Conservation (phyloP, 1,140 invertebrate genomes). For the Ceratina calcarata region DNA sequence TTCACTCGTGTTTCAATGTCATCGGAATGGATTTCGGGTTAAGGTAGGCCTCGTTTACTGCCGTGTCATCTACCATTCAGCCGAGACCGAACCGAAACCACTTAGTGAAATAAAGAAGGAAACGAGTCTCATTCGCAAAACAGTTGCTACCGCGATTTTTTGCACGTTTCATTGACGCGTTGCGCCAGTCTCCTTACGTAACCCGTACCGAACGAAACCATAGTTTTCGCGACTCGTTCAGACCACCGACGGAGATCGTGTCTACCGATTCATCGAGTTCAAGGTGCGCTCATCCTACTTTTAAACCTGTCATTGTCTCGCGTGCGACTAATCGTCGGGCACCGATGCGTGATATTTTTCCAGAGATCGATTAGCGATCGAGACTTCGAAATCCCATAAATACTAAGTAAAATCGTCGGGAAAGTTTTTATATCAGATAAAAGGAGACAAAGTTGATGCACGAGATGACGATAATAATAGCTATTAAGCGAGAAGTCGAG, state of each 20-base stretch:
- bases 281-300: conserved; percentile 56
- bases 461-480: neutral
- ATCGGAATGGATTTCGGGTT: conserved; percentile 4
- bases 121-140: no score
- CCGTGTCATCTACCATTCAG: no score
- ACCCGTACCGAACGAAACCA: neutral
- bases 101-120: neutral
- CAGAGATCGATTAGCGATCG: conserved; percentile 39
- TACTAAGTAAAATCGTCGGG: no score
- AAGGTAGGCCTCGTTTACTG: neutral
- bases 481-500: neutral
- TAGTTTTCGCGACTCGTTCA: neutral
- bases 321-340: conserved; percentile 51
- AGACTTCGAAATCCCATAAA: neutral
- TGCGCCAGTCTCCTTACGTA: neutral
- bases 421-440: neutral
- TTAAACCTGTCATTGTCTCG: conserved; percentile 27
- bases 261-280: conserved; percentile 45
- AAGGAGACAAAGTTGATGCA: neutral
- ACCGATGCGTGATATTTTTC: conserved; percentile 47
- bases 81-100: neutral
- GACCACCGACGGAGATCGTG: neutral
- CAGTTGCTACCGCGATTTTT: neutral
- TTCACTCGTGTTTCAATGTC: conserved; percentile 27
- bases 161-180: neutral